These are phyloP conservation scores for Thermophis baileyi DNA, from an alignment of 2,113 vertebrate genomes.

Conservation along the genomic window DNA sequence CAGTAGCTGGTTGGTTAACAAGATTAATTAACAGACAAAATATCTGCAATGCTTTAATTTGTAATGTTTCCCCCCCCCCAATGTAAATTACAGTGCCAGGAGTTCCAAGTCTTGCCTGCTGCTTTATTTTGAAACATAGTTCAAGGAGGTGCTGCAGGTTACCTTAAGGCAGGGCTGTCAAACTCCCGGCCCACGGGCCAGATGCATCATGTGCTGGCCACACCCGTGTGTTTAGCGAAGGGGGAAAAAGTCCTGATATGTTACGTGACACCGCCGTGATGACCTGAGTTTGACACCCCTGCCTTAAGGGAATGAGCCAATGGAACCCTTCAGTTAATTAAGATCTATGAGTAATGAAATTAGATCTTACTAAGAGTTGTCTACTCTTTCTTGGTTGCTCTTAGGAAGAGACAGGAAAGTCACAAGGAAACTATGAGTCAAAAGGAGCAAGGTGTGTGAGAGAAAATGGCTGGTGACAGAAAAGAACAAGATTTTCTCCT, in stretches of 20 bases:
- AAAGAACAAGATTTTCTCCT: not conserved
- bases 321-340: not conserved
- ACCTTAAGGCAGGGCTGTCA: not conserved
- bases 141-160: not conserved
- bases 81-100: not conserved
- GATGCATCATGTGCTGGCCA: too few species aligned
- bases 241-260: too few species aligned
- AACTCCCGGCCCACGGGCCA: too few species aligned
- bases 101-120: not conserved
- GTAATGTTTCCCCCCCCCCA: too few species aligned
- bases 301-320: not conserved
- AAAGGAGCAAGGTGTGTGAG: not conserved
- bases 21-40: not conserved
- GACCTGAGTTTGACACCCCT: too few species aligned
- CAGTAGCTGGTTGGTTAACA: not conserved
- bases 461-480: not conserved
- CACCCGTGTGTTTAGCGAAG: too few species aligned
- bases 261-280: too few species aligned
- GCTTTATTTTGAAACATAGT: not conserved
- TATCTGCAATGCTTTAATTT: not conserved
- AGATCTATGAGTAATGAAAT: not conserved
- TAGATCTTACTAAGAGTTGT: not conserved
- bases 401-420: not conserved
- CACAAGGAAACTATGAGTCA: not conserved
- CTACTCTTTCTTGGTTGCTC: not conserved